Evolutionary conservation across 2,113 vertebrate genomes (phyloP), one percentile per base, ranked within the genome.

Genomic region (Nothocercus julius): DNA sequence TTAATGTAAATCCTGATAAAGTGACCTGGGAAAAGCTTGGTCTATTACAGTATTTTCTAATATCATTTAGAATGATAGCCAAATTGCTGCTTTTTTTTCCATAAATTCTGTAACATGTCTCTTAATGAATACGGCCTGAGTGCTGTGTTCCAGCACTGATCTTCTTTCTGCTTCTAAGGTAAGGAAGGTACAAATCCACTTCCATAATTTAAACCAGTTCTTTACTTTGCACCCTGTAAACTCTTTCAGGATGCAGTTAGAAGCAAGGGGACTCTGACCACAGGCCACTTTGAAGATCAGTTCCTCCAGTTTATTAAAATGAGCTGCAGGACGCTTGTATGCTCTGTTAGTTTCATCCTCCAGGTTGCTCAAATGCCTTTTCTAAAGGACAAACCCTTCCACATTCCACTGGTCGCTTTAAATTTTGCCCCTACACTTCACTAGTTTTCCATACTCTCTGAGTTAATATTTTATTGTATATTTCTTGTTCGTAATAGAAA

Each of bases 131-230:
- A 67, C 17, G 25, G 24, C 25, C 38, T 44, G 17, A 11, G 12
- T 27, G 38, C 38, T 44, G 18, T 34, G 16, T 19, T n/a, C 18
- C 32, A 80, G 40, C 32, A 16, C 24, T 56, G 62, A 44, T 67
- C 75, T 93, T 87, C 53, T 68, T 67, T 81, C 95, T 88, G 77
- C 19, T 76, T 77, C 82, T 85, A 86, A 77, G 8, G 19, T 42
- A 74, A 61, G 69, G 61, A 90, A 94, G 82, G 89, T 95, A 82
- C 79, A 93, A 96, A 97, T 95, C 82, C 82, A 91, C 76, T 78
- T 95, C 87, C 84, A 95, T 91, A 92, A 96, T 91, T 87, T 91
- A 89, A 97, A 82, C 34, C 73, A 90, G 63, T 77, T 91, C 76
- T 79, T 90, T 63, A 28, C 78, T 90, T 89, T 92, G 72, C 89